These are phyloP conservation scores for Xestia rhomboidea DNA, from an alignment of 2,888 invertebrate species.

Conservation along the genomic window DNA sequence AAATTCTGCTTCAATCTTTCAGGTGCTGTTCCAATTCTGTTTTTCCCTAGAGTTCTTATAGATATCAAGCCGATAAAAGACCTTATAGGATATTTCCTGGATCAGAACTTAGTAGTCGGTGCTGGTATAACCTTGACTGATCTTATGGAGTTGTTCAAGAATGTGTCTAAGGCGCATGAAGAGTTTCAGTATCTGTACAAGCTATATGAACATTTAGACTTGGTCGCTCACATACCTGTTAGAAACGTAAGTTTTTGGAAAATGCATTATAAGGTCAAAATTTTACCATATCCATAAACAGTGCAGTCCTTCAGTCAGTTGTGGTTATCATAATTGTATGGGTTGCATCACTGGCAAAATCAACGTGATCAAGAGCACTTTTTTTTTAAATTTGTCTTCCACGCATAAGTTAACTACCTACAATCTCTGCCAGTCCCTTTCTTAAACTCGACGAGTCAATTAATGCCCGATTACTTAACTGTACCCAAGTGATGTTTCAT, in stretches of 20 bases:
- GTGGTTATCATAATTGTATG: background rate
- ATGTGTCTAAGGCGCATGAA: constrained; percentile 72
- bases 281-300: background rate
- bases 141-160: constrained; percentile 87
- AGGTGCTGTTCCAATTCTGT: constrained; percentile 86
- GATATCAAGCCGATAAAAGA: constrained; percentile 92
- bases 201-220: constrained; percentile 92
- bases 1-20: constrained; percentile 13
- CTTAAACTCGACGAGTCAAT: background rate
- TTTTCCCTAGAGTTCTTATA: constrained; percentile 90
- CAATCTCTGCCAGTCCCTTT: background rate
- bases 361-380: background rate
- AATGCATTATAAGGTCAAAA: background rate
- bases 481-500: background rate
- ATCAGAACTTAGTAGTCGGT: constrained; percentile 89
- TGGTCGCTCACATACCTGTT: constrained; percentile 94
- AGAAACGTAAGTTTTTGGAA: constrained; percentile 91
- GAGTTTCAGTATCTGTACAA: constrained; percentile 91
- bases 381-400: too few species aligned
- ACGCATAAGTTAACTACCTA: too few species aligned
- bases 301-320: background rate
- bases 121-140: constrained; percentile 91
- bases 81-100: constrained; percentile 84
- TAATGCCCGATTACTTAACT: background rate
- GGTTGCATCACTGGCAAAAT: background rate